phyloP scores from a whole-genome alignment of 1,140 invertebrate species.

The Acromyrmex echinatior region DNA sequence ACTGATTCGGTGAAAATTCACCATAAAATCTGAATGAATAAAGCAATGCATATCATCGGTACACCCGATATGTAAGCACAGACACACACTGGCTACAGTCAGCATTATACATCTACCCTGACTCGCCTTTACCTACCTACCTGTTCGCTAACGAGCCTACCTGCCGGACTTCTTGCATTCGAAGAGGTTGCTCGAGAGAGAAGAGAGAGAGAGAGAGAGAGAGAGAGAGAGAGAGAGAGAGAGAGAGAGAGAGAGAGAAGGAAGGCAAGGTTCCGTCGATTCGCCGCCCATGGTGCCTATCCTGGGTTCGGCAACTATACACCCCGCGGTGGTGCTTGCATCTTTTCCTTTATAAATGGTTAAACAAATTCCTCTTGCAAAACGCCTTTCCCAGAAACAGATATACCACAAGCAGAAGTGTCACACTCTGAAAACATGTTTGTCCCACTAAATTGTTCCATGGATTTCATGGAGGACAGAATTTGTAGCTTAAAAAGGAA shows the following conservation, averaged over 20 bases:
- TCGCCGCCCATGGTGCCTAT: slow-evolving; percentile 54
- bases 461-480: not conserved
- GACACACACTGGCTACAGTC: slow-evolving; percentile 80
- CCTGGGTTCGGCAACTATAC: slow-evolving; percentile 65
- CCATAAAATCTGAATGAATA: slow-evolving; percentile 42
- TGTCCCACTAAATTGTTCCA: not conserved
- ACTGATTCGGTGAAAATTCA: not conserved
- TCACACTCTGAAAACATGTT: slow-evolving; percentile 31
- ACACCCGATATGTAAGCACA: slow-evolving; percentile 83
- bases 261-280: slow-evolving; percentile 41
- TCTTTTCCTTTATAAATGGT: slow-evolving; percentile 79
- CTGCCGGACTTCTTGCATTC: slow-evolving; percentile 85
- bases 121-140: slow-evolving; percentile 81
- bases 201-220: not conserved
- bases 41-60: not conserved
- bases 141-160: slow-evolving; percentile 86
- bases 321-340: slow-evolving; percentile 76
- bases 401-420: slow-evolving; percentile 2
- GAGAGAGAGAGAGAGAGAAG: slow-evolving; percentile 24
- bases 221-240: not conserved
- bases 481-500: slow-evolving; percentile 8
- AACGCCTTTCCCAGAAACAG: slow-evolving; percentile 75
- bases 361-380: slow-evolving; percentile 82
- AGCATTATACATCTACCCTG: slow-evolving; percentile 83
- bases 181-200: slow-evolving; percentile 70